A percentile compares a stretch with the other conserved stretches of the same genome.
These are phyloP conservation scores for Bufotes viridis DNA, from an alignment of 2,797 vertebrate species.

Conservation along the genomic window DNA sequence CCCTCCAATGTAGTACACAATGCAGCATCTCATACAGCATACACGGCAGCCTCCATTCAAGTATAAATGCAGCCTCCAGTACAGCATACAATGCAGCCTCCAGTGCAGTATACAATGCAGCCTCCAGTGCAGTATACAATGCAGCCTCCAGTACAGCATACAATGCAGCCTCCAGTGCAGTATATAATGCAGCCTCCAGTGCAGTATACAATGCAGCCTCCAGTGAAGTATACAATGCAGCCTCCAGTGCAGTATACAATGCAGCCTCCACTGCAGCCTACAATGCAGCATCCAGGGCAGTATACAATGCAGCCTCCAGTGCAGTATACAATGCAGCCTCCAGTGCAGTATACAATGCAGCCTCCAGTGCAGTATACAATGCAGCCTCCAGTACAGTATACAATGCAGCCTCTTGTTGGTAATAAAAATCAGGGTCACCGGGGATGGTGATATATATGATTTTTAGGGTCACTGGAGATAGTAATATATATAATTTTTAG, in stretches of 20 bases:
- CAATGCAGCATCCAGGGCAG: too few species aligned
- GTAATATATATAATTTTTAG: too few species aligned
- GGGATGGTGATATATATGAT: too few species aligned
- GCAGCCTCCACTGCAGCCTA: background rate
- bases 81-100: background rate
- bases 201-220: background rate
- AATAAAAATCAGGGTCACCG: too few species aligned
- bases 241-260: background rate
- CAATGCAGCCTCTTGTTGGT: too few species aligned
- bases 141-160: background rate
- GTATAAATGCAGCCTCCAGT: background rate
- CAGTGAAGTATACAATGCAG: background rate
- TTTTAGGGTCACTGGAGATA: too few species aligned
- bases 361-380: too few species aligned
- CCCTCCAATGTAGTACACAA: background rate
- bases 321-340: background rate
- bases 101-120: background rate
- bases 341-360: too few species aligned
- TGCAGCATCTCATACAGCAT: background rate
- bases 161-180: background rate
- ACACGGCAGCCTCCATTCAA: background rate
- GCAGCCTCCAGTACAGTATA: too few species aligned
- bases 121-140: background rate
- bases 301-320: background rate
- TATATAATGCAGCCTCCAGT: background rate